Evolutionary conservation across 2,888 invertebrate genomes (phyloP), one percentile per base, ranked within the genome.

Genomic region (Drosophila subquinaria): DNA sequence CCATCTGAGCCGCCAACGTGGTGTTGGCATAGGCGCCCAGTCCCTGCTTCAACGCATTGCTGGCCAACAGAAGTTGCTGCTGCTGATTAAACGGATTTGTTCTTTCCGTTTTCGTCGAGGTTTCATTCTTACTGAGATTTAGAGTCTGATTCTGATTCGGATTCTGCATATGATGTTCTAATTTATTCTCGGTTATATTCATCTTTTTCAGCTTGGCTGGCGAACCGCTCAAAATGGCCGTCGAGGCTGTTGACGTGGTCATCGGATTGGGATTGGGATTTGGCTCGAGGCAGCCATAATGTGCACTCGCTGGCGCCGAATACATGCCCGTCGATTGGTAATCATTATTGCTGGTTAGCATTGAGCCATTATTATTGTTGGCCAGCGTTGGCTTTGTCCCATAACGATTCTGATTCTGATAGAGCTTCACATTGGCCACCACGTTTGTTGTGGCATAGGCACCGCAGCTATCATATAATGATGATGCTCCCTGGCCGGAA

Each of bases 361-460:
- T 11, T 47, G 43, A 70, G 68, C 77, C 80, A 60, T 80, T 86
- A 60, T 75, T 89, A 62, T 75, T 79, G 69, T 73, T 76, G 65
- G 57, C 40, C 36, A 62, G 36, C 57, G 59, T 43, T 38, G 74
- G 77, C 69, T 89, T 84, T 71, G 90, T 77, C 65, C 87, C 90
- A 82, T 92, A 92, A 59, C 92, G 93, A 33, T 42, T 33, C n/a
- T 52, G 52, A 76, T 91, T 92, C 73, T 93, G 92, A 88, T 93
- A 93, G 73, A 92, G 85, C 88, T 92, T 93, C 75, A 92, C 91
- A 82, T 93, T 93, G 68, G 92, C 92, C 55, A 93, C 93, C 74
- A 93, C 88, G 88, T 92, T 93, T 76, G 93, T 92, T 86, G 93
- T 93, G 82, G 93, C 93, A 83, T 93, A 93, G 56, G 93, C 93